Evolutionary conservation across 2,113 vertebrate genomes (phyloP), one percentile per base, ranked within the genome.

Genomic region (Morone chrysops): DNA sequence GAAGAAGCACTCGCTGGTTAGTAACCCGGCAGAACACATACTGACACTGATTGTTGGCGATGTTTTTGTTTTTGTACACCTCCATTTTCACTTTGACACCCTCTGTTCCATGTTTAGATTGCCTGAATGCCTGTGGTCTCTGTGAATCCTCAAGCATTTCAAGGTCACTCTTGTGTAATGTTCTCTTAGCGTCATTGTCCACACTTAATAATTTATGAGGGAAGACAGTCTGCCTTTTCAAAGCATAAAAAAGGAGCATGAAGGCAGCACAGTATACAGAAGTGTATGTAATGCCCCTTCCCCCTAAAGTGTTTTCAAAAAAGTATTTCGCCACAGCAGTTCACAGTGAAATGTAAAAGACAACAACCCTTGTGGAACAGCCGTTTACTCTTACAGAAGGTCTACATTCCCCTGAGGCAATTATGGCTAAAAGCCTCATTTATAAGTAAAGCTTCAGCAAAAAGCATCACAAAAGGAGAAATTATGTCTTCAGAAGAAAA

Each of bases 1-100:
- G 81, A 99, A 99, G 96, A 99, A 99, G 88, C 98, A 99, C 93
- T 99, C 98, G 2, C 88, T 99, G 97, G 98, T 98, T 81, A 95
- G 97, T 97, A 87, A 80, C 8, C 40, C 8, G 12, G 11, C 50
- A 63, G 61, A 60, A 59, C 80, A 70, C 50, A 73, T 76, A 78
- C 60, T 22, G 69, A 54, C 67, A 41, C 41, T 36, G 70, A 79
- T 48, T 70, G 40, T 78, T 22, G 60, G 43, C 25, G n/a, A 54
- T 70, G 63, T 82, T 85, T 67, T 85, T 67, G 56, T 74, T 81
- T 73, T 75, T 70, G 16, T 14, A 16, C 38, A 57, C 67, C 53
- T 51, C 70, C 12, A 10, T 14, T 69, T 78, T 70, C 50, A 41
- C 62, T 67, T 50, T 38, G 38, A 84, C 70, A 61, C 22, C 70